These are phyloP conservation scores for Oscheius sp. DNA, from an alignment of 2,888 invertebrate species.

Conservation along the genomic window DNA sequence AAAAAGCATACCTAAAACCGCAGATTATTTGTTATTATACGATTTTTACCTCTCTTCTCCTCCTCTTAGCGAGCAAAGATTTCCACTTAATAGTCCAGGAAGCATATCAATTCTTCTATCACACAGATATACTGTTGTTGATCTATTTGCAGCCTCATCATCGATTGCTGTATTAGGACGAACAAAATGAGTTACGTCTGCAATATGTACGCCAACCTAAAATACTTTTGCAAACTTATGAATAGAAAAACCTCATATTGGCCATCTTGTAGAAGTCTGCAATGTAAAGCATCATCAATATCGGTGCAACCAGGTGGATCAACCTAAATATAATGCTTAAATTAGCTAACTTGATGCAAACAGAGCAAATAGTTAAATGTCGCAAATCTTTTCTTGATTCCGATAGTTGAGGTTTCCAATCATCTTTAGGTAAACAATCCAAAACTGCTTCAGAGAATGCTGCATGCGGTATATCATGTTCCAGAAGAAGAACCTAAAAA, in stretches of 20 bases:
- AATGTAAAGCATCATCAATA: slow-evolving; percentile 97
- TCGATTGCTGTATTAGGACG: slow-evolving; percentile 85
- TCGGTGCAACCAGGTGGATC: slow-evolving; percentile 97
- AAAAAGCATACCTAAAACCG: slow-evolving; percentile 82
- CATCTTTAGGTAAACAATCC: slow-evolving; percentile 82
- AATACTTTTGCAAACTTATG: not conserved
- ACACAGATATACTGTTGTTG: slow-evolving; percentile 89
- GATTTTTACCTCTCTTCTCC: slow-evolving; percentile 78
- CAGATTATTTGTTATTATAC: not conserved
- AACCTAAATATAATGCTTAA: slow-evolving; percentile 17
- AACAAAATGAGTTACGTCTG: slow-evolving; percentile 97
- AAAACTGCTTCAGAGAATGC: slow-evolving; percentile 93
- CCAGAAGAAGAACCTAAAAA: slow-evolving; percentile 80
- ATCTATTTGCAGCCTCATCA: slow-evolving; percentile 86
- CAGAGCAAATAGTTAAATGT: slow-evolving; percentile 81
- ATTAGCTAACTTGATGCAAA: slow-evolving; percentile 18
- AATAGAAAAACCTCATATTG: slow-evolving; percentile 38
- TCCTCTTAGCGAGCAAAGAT: slow-evolving; percentile 90
- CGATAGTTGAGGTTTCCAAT: slow-evolving; percentile 72
- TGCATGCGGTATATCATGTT: slow-evolving; percentile 95
- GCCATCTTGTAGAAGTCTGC: slow-evolving; percentile 79
- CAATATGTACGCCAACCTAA: slow-evolving; percentile 82
- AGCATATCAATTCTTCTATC: slow-evolving; percentile 79
- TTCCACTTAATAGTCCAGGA: slow-evolving; percentile 87
- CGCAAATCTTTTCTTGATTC: slow-evolving; percentile 82